These are phyloP conservation scores for Thunnus albacares DNA, from an alignment of 2,797 vertebrate genomes.

Conservation along the genomic window DNA sequence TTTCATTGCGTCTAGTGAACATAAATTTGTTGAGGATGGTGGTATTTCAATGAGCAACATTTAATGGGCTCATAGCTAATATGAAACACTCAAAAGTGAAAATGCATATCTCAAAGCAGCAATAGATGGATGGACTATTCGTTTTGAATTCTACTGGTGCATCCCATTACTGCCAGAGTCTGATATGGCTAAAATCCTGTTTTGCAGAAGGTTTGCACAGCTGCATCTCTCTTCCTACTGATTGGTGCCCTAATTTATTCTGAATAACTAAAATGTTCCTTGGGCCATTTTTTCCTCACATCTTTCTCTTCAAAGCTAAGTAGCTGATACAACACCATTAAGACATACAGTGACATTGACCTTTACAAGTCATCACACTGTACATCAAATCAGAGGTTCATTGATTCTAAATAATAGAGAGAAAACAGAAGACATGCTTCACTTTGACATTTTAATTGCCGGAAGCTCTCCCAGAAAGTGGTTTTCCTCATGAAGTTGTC, in stretches of 20 bases:
- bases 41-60: background rate
- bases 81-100: background rate
- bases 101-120: background rate
- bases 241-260: background rate
- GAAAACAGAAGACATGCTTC: background rate
- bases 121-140: background rate
- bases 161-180: background rate
- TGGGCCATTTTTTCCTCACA: background rate
- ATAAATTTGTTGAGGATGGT: background rate
- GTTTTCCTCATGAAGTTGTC: background rate
- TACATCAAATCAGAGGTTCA: background rate
- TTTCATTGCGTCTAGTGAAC: background rate
- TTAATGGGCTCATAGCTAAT: too few species aligned
- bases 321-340: background rate
- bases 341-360: background rate
- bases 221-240: background rate
- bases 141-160: constrained; percentile 4
- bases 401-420: constrained; percentile 7
- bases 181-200: constrained; percentile 8
- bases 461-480: background rate
- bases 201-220: background rate
- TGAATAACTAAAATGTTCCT: background rate
- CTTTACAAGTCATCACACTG: background rate
- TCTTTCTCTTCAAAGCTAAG: background rate
- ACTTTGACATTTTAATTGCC: background rate